Percentiles rank a stretch among this genome's conserved stretches.
phyloP scores from a whole-genome alignment of 37 sponge, comb jelly and placozoan genomes.

The Oopsacas minuta region DNA sequence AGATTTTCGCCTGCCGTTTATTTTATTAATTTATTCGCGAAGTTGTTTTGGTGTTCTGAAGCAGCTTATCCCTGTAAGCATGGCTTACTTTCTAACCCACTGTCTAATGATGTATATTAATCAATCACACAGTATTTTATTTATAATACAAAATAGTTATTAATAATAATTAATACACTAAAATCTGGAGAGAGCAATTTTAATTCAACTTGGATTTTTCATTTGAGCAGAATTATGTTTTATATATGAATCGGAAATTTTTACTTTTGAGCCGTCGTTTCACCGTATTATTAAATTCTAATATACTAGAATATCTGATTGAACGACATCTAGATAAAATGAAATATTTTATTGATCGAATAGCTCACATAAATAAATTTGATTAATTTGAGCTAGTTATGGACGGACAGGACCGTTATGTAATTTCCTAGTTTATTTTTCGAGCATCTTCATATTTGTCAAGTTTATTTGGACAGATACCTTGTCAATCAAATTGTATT shows the following conservation, averaged over 20 bases:
- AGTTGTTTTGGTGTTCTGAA: not conserved
- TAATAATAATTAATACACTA: constrained; percentile 3
- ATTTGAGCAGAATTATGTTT: not conserved
- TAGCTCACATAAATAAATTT: too few relatives aligned
- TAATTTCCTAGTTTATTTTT: too few relatives aligned
- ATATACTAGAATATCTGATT: too few relatives aligned
- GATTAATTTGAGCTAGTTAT: too few relatives aligned
- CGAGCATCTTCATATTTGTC: too few relatives aligned
- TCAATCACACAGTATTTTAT: constrained; percentile 8
- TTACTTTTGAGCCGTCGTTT: too few relatives aligned
- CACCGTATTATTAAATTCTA: too few relatives aligned
- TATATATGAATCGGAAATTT: not conserved
- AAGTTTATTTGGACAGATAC: too few relatives aligned
- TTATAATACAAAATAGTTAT: not conserved
- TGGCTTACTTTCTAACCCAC: not conserved
- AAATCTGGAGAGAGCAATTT: not conserved
- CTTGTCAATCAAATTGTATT: too few relatives aligned
- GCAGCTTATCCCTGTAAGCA: not conserved
- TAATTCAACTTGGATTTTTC: not conserved
- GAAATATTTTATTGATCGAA: too few relatives aligned
- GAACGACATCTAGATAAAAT: too few relatives aligned
- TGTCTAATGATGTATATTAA: not conserved
- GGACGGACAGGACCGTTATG: too few relatives aligned
- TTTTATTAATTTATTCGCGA: not conserved
- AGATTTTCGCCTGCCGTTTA: constrained; percentile 9